Percentiles rank a stretch among this genome's conserved stretches.
Conservation (phyloP, 2,113 vertebrate genomes). For the Acanthisitta chloris region DNA sequence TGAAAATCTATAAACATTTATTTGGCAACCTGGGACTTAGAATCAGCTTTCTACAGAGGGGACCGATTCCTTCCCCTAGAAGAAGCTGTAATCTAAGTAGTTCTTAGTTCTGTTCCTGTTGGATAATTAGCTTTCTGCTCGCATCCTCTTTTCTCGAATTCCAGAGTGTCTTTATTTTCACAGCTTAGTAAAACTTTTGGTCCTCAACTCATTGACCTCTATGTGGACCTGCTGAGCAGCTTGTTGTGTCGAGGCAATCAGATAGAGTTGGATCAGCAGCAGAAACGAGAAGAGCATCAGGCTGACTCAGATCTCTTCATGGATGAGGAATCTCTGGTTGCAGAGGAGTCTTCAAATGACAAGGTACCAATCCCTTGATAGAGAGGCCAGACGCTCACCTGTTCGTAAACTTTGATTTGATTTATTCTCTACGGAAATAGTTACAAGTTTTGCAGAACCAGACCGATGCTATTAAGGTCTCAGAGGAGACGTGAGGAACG, state of each 20-base stretch:
- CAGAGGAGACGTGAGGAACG: not conserved
- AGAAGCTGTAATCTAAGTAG: not conserved
- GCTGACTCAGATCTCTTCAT: constrained; percentile 75
- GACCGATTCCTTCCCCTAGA: not conserved
- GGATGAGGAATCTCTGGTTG: constrained; percentile 65
- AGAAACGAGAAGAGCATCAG: not conserved
- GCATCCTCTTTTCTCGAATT: not conserved
- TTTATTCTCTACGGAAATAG: not conserved
- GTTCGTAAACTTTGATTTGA: not conserved
- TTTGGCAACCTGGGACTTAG: not conserved
- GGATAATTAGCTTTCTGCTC: not conserved
- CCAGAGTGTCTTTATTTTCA: not conserved
- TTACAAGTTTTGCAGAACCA: not conserved
- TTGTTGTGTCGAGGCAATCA: constrained; percentile 71
- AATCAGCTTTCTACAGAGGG: not conserved
- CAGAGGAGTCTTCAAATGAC: constrained; percentile 44
- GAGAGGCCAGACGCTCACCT: not conserved
- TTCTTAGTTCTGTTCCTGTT: not conserved
- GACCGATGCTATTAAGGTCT: not conserved
- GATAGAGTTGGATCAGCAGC: not conserved
- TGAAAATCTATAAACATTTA: not conserved
- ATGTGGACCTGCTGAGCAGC: constrained; percentile 74
- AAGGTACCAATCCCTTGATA: constrained; percentile 55
- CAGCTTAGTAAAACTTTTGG: constrained; percentile 76
- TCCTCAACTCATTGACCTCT: constrained; percentile 60